Base-by-base conservation (phyloP, 1,140 invertebrate genomes). In the Protaetia brevitarsis region DNA sequence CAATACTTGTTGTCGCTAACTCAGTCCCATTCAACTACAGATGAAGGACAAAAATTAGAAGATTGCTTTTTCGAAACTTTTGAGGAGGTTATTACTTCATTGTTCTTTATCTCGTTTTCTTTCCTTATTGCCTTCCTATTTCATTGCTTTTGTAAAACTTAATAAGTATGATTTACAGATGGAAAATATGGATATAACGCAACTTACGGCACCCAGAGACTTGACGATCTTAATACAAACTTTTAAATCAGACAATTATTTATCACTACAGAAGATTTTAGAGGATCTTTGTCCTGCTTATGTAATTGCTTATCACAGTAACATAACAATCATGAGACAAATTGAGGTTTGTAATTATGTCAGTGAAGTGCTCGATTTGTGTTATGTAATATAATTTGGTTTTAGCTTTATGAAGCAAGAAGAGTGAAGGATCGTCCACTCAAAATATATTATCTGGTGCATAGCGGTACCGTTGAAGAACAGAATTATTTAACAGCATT, bases 401-500 rank as follows among this genome's bases (percentile, higher is more conserved):
- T 45, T 21, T 68, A 72, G 76, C 68, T 77, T 28, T 85, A 81
- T 69, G 87, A 95, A 84, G 86, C 92, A 30, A 89, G 88, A 70
- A 88, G 90, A 71, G 78, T 86, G 72, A 81, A 85, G 4, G 81
- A 83, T 0, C 75, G 82, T 3, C 77, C 81, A 5, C 76, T 94
- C 1, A 87, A 86, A 72, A 87, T 97, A n/a, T 97, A 93, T 78
- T 95, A 97, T 72, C 76, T 97, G 21, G 87, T 96, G 57, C 95
- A 96, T 76, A 87, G 88, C 8, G 90, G 89, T 23, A 97, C 95
- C 16, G 91, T 95, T 0, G 97, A 99, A 82, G 96, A 98, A 79
- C 96, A 98, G 83, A 86, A 90, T 2, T 98, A 97, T 79, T 81
- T 99, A 11, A 97, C 94, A 1, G 87, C 90, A 3, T 81, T 99